These are phyloP conservation scores for Hystrix cristata DNA, from an alignment of 2,113 vertebrate species.

Conservation along the genomic window DNA sequence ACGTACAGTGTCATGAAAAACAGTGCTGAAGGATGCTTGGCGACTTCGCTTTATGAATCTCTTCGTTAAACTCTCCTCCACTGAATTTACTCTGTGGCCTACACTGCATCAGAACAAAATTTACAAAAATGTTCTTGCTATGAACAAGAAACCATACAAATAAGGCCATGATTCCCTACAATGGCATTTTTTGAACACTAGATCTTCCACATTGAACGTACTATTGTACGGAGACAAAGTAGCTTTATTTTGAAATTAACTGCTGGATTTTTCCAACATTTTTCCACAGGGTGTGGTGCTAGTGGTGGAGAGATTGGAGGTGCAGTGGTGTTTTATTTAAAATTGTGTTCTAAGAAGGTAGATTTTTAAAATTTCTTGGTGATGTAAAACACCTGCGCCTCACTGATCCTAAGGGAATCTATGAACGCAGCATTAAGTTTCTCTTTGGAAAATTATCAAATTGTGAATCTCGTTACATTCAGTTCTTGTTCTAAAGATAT, in stretches of 20 bases:
- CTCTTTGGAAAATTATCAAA: constrained; percentile 77
- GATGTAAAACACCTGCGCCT: constrained; percentile 62
- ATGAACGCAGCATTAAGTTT: constrained; percentile 54
- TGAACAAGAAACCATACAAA: background rate
- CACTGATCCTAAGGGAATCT: constrained; percentile 55
- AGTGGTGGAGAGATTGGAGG: background rate
- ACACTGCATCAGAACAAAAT: background rate
- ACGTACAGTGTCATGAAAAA: background rate
- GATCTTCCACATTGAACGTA: background rate
- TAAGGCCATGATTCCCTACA: background rate
- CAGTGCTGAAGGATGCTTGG: background rate
- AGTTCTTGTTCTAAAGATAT: constrained; percentile 71
- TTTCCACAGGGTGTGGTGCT: background rate
- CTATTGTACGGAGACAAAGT: background rate
- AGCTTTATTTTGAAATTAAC: constrained; percentile 18
- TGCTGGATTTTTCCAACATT: background rate
- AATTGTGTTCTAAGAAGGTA: constrained; percentile 49
- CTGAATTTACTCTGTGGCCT: background rate
- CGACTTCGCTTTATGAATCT: background rate
- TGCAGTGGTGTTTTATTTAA: background rate
- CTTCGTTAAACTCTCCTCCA: background rate
- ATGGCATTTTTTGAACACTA: background rate
- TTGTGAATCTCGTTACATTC: constrained; percentile 71
- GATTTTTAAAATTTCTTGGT: constrained; percentile 67
- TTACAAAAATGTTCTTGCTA: background rate